Conservation (phyloP, 2,797 vertebrate genomes). For the Microctenopoma stevenorrisi region DNA sequence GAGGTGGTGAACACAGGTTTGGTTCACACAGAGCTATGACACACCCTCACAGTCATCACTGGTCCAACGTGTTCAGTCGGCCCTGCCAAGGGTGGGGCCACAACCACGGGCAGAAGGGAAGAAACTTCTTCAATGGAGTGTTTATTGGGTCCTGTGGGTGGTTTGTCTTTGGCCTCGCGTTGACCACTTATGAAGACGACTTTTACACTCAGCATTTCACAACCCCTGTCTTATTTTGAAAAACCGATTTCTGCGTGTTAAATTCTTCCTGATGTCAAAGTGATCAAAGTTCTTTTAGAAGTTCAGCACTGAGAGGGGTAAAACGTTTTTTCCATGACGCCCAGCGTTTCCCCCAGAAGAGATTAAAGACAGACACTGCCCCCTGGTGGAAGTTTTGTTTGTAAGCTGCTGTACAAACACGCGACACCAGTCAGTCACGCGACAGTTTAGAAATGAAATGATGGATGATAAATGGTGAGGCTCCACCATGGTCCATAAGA, state of each 20-base stretch:
- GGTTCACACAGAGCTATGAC: conserved; percentile 55
- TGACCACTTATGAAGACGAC: too few species aligned
- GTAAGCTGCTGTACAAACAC: background rate
- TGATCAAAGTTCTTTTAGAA: too few species aligned
- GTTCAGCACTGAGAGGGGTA: background rate
- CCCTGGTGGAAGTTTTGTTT: conserved; percentile 52
- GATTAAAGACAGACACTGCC: conserved; percentile 45
- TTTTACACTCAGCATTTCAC: too few species aligned
- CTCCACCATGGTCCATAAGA: background rate
- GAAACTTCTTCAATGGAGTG: background rate
- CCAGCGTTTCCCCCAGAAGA: background rate
- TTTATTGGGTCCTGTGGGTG: background rate
- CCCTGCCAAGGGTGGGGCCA: conserved; percentile 69
- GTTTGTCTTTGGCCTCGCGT: background rate
- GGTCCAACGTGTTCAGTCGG: conserved; percentile 80
- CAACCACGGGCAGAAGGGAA: conserved; percentile 3
- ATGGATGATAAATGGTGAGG: too few species aligned
- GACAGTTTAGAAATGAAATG: background rate
- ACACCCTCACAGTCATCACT: conserved; percentile 77
- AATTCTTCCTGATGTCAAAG: too few species aligned
- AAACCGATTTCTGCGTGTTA: too few species aligned
- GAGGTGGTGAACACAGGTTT: conserved; percentile 54
- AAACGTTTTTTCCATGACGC: background rate
- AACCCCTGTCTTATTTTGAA: background rate
- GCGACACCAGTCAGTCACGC: background rate